These are phyloP conservation scores for Gnatocerus cornutus DNA, from an alignment of 2,888 invertebrate species.

Conservation along the genomic window DNA sequence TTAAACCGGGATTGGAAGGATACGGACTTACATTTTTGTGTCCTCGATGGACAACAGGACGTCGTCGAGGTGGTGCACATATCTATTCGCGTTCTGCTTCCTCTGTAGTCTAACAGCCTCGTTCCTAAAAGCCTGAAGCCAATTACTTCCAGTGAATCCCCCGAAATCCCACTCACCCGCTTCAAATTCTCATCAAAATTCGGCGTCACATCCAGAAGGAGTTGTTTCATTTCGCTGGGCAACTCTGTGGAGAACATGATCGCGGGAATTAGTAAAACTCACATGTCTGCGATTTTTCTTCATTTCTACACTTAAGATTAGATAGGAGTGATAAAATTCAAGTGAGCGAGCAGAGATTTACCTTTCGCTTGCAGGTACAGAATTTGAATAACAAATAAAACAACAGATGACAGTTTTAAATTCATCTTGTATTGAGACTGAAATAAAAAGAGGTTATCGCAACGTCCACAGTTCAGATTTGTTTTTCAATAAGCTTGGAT, in stretches of 20 bases:
- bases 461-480: neutral
- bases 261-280: neutral
- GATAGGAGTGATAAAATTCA: constrained; percentile 20
- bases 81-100: constrained; percentile 71
- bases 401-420: constrained; percentile 12
- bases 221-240: constrained; percentile 72
- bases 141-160: neutral
- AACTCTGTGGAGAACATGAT: constrained; percentile 69
- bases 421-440: constrained; percentile 20
- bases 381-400: constrained; percentile 25
- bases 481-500: constrained; percentile 9
- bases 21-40: constrained; percentile 75
- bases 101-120: constrained; percentile 73
- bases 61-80: constrained; percentile 72
- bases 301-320: constrained; percentile 34
- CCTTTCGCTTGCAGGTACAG: constrained; percentile 15
- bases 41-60: constrained; percentile 75
- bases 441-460: constrained; percentile 14
- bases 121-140: constrained; percentile 75
- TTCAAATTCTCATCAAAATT: constrained; percentile 76
- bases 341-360: neutral
- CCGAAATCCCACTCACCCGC: constrained; percentile 70
- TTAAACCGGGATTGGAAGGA: too few species aligned
- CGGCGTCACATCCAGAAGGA: constrained; percentile 73
- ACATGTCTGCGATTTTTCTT: constrained; percentile 7